phyloP scores from a whole-genome alignment of 2,113 vertebrate genomes.

The Channa argus region DNA sequence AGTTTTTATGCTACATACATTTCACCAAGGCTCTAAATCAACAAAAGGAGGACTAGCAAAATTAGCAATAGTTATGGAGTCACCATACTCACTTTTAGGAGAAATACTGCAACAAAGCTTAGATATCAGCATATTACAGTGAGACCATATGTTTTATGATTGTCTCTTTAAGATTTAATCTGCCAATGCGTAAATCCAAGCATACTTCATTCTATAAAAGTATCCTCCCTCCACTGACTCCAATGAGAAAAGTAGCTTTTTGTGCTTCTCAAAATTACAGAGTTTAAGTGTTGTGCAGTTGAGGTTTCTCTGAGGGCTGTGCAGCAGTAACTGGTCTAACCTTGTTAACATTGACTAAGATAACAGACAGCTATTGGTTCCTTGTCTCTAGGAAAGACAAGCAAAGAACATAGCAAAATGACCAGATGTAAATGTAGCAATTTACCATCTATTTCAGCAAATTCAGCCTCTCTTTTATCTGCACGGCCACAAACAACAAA shows the following conservation, averaged over 20 bases:
- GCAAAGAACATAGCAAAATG: conserved; percentile 32
- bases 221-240: conserved; percentile 1
- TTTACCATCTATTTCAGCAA: conserved; percentile 56
- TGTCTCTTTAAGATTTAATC: no score
- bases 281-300: conserved; percentile 56
- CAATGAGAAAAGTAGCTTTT: conserved; percentile 3
- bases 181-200: neutral
- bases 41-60: no score
- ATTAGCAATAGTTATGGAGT: no score
- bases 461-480: conserved; percentile 65
- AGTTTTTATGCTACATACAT: no score
- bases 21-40: no score
- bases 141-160: no score
- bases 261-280: conserved; percentile 26
- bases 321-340: conserved; percentile 56
- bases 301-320: conserved; percentile 51
- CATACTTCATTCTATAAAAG: neutral
- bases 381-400: conserved; percentile 46
- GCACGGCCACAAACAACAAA: conserved; percentile 52
- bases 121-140: no score
- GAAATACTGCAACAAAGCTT: no score
- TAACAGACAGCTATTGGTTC: conserved; percentile 49
- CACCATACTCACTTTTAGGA: no score
- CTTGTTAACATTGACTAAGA: conserved; percentile 72
- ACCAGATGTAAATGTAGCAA: conserved; percentile 67